These are phyloP conservation scores for Phyllostomus hastatus DNA, from an alignment of 2,113 vertebrate genomes.

Conservation along the genomic window DNA sequence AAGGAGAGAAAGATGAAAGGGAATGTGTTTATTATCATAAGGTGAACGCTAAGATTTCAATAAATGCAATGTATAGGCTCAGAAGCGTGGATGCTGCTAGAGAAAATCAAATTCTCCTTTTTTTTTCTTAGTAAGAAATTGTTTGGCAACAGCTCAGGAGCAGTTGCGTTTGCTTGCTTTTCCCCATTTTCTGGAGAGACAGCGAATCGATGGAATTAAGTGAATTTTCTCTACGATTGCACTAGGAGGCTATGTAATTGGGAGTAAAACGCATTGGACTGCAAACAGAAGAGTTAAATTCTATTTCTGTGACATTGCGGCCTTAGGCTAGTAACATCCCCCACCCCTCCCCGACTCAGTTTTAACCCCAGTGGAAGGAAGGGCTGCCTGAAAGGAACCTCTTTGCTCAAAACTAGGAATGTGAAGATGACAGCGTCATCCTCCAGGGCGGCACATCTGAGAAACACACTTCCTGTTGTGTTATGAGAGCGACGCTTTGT, in stretches of 20 bases:
- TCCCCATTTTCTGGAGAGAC: background rate
- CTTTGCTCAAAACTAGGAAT: background rate
- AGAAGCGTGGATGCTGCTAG: fast-evolving
- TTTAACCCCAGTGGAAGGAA: background rate
- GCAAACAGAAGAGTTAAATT: background rate
- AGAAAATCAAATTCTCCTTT: background rate
- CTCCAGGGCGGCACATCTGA: background rate
- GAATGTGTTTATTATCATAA: background rate
- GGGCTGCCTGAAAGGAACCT: background rate
- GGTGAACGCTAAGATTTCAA: background rate
- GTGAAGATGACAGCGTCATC: background rate
- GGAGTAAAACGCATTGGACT: background rate
- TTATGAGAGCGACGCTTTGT: background rate
- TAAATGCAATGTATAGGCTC: background rate
- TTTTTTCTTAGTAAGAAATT: background rate
- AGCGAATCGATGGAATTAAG: background rate
- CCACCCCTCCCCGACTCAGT: too few relatives aligned
- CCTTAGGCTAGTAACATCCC: background rate
- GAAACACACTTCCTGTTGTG: background rate
- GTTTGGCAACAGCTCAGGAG: background rate
- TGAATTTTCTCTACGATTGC: background rate
- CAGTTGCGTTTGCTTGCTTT: background rate
- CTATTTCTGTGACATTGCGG: background rate
- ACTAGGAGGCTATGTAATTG: background rate
- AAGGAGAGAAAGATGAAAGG: background rate